Conservation (phyloP, 2,888 invertebrate species). For the Eudasyphora cyanicolor region DNA sequence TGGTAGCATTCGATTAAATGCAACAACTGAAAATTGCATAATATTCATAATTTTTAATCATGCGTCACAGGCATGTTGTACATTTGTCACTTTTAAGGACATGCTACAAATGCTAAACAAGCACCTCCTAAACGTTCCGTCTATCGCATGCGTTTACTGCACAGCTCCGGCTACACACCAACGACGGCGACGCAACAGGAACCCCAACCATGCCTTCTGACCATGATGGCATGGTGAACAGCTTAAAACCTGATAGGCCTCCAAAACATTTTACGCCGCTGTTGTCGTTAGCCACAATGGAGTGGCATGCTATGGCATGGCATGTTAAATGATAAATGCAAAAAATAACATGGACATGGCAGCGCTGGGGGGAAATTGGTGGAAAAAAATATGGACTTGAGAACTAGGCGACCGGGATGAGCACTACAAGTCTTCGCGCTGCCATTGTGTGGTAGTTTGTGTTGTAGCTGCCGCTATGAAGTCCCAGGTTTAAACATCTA, state of each 20-base stretch:
- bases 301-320: constrained; percentile 47
- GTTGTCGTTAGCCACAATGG: constrained; percentile 15
- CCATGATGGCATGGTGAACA: constrained; percentile 20
- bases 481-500: too few species aligned
- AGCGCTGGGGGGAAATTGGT: background rate
- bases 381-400: background rate
- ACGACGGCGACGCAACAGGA: background rate
- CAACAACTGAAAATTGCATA: constrained; percentile 51
- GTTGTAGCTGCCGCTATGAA: too few species aligned
- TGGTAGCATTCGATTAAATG: constrained; percentile 32
- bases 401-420: background rate
- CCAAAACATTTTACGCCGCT: constrained; percentile 8
- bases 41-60: constrained; percentile 66
- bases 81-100: constrained; percentile 65
- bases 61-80: constrained; percentile 64
- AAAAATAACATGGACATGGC: constrained; percentile 50
- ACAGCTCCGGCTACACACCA: background rate
- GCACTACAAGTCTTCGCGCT: too few species aligned
- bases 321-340: constrained; percentile 63
- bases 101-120: constrained; percentile 62
- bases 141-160: background rate
- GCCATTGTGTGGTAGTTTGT: too few species aligned
- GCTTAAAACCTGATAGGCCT: constrained; percentile 47
- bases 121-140: constrained; percentile 30
- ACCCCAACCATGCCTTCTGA: constrained; percentile 3